Evolutionary conservation across 2,888 invertebrate genomes (phyloP).

Genomic region (Machimus atricapillus): DNA sequence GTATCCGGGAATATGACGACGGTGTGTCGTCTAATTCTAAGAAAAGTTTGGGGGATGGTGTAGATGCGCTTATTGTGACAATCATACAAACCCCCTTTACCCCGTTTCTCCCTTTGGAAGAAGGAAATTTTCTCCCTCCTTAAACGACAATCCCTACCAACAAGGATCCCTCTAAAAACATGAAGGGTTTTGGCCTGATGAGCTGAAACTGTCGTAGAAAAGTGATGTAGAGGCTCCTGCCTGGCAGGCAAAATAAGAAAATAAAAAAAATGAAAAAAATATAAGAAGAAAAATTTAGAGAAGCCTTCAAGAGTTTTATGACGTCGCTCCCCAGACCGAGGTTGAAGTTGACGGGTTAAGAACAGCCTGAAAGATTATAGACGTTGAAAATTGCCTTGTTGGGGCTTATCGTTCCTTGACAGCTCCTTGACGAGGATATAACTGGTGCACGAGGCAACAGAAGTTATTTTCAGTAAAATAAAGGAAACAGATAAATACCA

Average conservation of each 20-base stretch:
- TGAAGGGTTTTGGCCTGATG: neutral
- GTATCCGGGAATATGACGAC: neutral
- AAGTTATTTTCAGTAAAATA: neutral
- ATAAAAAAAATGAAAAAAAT: neutral
- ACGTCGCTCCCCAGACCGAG: neutral
- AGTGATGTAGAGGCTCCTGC: neutral
- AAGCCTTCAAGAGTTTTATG: neutral
- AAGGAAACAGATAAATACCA: neutral
- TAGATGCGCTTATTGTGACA: neutral
- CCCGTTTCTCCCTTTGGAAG: neutral
- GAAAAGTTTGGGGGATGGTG: neutral
- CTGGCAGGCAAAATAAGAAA: neutral
- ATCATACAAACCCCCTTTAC: neutral
- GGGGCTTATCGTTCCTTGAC: neutral
- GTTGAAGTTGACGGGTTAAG: constrained; percentile 6
- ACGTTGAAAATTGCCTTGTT: neutral
- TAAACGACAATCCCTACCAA: neutral
- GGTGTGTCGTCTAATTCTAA: neutral
- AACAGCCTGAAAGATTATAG: neutral
- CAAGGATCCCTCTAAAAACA: neutral
- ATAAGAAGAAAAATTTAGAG: neutral
- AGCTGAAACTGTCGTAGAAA: neutral
- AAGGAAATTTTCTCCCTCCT: neutral
- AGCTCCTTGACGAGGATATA: neutral
- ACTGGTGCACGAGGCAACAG: neutral